Base-by-base conservation (phyloP, 2,797 vertebrate species). In the Intellagama lesueurii region DNA sequence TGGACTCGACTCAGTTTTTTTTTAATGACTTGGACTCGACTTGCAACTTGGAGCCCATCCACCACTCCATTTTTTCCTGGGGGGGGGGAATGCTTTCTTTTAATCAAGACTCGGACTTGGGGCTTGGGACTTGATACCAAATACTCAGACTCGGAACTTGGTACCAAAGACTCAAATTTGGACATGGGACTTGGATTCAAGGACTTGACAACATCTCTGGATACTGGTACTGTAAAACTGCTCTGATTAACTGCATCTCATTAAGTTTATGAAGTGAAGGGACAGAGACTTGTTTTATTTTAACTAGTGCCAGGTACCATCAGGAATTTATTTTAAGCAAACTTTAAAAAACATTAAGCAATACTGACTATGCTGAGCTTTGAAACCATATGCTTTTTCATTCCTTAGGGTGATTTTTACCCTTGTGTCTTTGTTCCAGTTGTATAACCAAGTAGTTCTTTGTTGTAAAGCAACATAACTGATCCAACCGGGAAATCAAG, bases 301-400 rank as follows among this genome's bases (percentile, higher is more conserved):
- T 49, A 69, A 69, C 19, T 26, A 44, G 66, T 49, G 40, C 47
- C 26, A 70, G 17, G 81, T 83, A 17, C 30, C 14, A 80, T 35
- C 30, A 79, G 78, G n/a, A 70, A 32, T 79, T 69, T 80, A 68
- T 52, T 79, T 87, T 69, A 70, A 70, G 5, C n/a, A 80, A 52
- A 80, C 4, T 70, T 70, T 19, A 19, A 22, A 70, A 80, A 83
- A 49, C 28, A 83, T n/a, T 70, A 47, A 49, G 7, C 9, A 16
- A 70, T 22, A 70, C 28, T 47, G 35, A 68, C 35, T 44, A 69
- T 83, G 64, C 5, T 69, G 81, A 12, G 35, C 9, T 28, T 9
- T n/a, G 68, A n/a, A 40, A 49, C 47, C 64, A 80, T 47, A 87
- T 80, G 64, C 32, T 87, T 87, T 87, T 17, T n/a, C 66, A 69